phyloP scores from a whole-genome alignment of 2,888 invertebrate species.

The Resseliella maxima region DNA sequence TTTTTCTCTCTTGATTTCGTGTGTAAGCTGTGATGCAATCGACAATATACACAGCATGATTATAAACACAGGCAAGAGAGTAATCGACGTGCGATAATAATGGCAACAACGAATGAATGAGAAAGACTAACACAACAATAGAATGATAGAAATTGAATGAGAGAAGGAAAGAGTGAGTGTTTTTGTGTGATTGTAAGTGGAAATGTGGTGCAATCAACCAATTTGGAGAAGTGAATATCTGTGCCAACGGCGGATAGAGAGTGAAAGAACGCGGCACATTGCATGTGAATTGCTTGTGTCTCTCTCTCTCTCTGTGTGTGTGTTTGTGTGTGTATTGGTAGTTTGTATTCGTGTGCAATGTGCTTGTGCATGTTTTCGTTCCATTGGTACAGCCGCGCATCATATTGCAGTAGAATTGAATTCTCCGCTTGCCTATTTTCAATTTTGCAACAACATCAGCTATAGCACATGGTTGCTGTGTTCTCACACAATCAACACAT shows the following conservation, averaged over 20 bases:
- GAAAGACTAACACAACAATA: background rate
- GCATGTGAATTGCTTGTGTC: too few species aligned
- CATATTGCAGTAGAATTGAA: conserved; percentile 53
- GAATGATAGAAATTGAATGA: background rate
- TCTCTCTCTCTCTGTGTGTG: too few species aligned
- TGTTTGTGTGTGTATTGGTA: background rate
- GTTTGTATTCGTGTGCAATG: background rate
- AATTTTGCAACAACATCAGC: background rate
- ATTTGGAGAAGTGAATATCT: conserved; percentile 44
- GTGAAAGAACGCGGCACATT: conserved; percentile 7
- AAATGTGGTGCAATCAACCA: conserved; percentile 36
- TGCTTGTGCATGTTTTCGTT: conserved; percentile 23
- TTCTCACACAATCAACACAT: background rate
- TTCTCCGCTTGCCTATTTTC: conserved; percentile 35
- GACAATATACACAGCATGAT: background rate
- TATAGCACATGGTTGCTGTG: conserved; percentile 32
- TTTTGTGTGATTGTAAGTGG: conserved; percentile 10
- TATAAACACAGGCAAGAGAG: background rate
- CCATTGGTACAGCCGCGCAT: conserved; percentile 53
- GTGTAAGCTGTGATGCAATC: conserved; percentile 23
- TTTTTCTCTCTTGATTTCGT: background rate
- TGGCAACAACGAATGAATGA: background rate
- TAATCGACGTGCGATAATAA: too few species aligned
- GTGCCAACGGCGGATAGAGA: conserved; percentile 23
- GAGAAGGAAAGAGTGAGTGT: background rate